Percentiles rank a stretch among this genome's conserved stretches.
Evolutionary conservation across 2,113 vertebrate species (phyloP).

Genomic region (Tetrao urogallus): DNA sequence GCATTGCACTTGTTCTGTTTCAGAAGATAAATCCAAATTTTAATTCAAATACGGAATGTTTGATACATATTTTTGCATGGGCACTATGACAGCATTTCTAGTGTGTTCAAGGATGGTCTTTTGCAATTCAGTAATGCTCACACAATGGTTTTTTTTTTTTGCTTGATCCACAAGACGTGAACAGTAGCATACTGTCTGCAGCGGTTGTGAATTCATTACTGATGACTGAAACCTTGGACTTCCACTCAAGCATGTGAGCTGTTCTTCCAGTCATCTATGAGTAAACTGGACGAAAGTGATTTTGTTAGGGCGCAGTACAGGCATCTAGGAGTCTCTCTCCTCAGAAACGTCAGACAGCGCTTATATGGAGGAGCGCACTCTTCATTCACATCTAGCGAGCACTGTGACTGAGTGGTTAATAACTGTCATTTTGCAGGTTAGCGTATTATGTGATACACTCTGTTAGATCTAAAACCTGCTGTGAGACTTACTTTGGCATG

Average conservation of each 20-base stretch:
- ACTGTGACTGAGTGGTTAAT: conserved; percentile 9
- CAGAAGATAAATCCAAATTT: background rate
- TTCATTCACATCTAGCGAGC: background rate
- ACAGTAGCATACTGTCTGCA: background rate
- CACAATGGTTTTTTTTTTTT: background rate
- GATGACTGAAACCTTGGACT: conserved; percentile 10
- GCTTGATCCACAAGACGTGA: background rate
- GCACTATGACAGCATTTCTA: background rate
- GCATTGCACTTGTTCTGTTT: background rate
- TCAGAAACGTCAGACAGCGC: background rate
- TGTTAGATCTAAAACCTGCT: background rate
- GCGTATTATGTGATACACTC: background rate
- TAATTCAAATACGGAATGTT: background rate
- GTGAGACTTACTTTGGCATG: background rate
- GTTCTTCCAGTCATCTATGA: background rate
- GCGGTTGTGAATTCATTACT: conserved; percentile 4
- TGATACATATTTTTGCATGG: background rate
- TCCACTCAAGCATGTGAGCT: background rate
- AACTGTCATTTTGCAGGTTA: background rate
- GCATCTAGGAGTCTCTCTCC: background rate
- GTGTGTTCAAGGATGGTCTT: background rate
- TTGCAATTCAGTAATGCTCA: background rate
- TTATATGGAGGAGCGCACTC: background rate
- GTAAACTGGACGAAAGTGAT: background rate
- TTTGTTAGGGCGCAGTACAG: background rate